Evolutionary conservation across 2,113 vertebrate species (phyloP).

Genomic region (Chaenocephalus aceratus): DNA sequence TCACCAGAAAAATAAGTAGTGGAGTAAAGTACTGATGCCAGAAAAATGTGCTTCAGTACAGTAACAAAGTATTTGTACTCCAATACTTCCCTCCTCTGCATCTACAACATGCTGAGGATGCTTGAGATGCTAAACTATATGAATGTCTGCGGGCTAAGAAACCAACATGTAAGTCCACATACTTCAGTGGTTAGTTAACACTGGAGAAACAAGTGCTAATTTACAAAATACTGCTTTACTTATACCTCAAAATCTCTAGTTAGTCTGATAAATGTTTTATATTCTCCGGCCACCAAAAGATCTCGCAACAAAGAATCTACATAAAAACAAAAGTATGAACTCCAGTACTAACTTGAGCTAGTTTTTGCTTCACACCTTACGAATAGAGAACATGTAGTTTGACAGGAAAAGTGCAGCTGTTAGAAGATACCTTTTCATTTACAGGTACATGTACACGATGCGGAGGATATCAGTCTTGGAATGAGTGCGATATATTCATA

Average conservation of each 20-base stretch:
- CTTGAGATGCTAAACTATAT: slow-evolving; percentile 14
- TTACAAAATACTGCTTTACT: neutral
- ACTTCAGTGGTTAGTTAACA: slow-evolving; percentile 4
- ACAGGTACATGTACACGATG: neutral
- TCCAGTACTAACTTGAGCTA: neutral
- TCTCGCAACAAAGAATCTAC: neutral
- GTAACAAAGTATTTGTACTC: too few relatives aligned
- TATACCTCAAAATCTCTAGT: neutral
- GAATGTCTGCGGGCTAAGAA: neutral
- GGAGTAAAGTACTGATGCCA: too few relatives aligned
- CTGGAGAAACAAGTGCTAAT: neutral
- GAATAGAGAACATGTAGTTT: neutral
- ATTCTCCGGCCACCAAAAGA: neutral
- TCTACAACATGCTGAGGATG: neutral
- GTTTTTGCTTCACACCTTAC: neutral
- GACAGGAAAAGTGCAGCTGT: neutral
- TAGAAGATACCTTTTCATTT: neutral
- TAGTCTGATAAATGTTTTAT: neutral
- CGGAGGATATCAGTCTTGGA: neutral
- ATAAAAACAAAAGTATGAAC: neutral
- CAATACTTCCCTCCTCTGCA: too few relatives aligned
- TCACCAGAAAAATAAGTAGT: too few relatives aligned
- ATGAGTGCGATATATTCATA: slow-evolving; percentile 2
- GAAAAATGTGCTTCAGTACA: too few relatives aligned
- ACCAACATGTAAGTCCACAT: slow-evolving; percentile 17